These are phyloP conservation scores for Archaeoteleia sp. DNA, from an alignment of 2,888 invertebrate species.

Conservation along the genomic window DNA sequence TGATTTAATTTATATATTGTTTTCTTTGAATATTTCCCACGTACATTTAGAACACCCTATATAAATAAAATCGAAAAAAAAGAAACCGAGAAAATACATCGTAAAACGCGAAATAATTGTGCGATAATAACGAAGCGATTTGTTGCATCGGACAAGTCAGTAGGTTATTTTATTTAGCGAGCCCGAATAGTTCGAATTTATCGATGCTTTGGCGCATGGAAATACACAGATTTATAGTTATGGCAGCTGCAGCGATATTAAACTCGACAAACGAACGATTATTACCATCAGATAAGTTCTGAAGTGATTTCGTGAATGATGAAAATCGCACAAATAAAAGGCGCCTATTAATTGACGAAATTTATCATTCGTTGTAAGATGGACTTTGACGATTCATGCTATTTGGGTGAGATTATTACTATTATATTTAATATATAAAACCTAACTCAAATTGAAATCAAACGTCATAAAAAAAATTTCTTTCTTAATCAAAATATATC, in stretches of 20 bases:
- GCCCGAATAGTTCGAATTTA: slow-evolving; percentile 2
- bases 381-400: too few relatives aligned
- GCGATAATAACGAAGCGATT: slow-evolving; percentile 6
- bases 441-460: too few relatives aligned
- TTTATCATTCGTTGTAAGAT: not conserved
- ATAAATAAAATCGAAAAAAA: too few relatives aligned
- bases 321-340: too few relatives aligned
- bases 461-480: too few relatives aligned
- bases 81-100: not conserved
- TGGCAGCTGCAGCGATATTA: slow-evolving; percentile 3
- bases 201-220: slow-evolving; percentile 4
- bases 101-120: slow-evolving; percentile 9
- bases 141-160: not conserved
- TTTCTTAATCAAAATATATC: too few relatives aligned
- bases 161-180: slow-evolving; percentile 6
- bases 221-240: slow-evolving; percentile 5
- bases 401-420: too few relatives aligned
- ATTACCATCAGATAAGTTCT: not conserved
- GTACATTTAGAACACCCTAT: too few relatives aligned
- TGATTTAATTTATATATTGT: too few relatives aligned
- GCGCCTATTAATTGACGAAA: slow-evolving; percentile 1
- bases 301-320: not conserved
- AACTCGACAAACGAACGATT: slow-evolving; percentile 1
- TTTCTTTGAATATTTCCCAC: too few relatives aligned
- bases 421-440: too few relatives aligned